Evolutionary conservation across 2,113 vertebrate species (phyloP), one percentile per base, ranked within the genome.

Genomic region (Toxotes jaculatrix): DNA sequence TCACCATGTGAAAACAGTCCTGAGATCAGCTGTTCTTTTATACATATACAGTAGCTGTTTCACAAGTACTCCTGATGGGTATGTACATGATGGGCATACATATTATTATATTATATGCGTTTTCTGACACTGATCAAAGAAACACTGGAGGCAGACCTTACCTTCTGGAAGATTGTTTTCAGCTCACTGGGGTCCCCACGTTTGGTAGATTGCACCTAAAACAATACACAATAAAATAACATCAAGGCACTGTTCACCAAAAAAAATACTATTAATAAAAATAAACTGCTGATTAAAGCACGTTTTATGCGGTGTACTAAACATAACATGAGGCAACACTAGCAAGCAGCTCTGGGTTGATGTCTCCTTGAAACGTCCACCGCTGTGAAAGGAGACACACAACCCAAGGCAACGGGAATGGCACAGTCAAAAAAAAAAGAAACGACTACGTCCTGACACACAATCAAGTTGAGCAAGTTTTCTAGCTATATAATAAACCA

Each of bases 111-210:
- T 56, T 3, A n/a, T 27, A 42, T 21, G 40, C 4, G 0, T 1
- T 34, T 16, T 11, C 11, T 45, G 21, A 27, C 43, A 49, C 0
- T 21, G 1, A 60, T 10, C 2, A 19, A 59, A 51, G 13, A 45
- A 49, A 21, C 36, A 67, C 23, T 21, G 13, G 4, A 59, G 4
- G 40, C 11, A 67, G 19, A 11, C 3, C 91, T 97, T 96, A 99
- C 98, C 97, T 97, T 96, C 72, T 97, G 95, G 90, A 99, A 99
- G 92, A 99, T 96, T 82, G 59, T 90, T 84, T 97, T 97, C 40
- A 99, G 95, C 82, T 99, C 98, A 79, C 73, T 95, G 5, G 97
- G 96, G 91, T 99, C 98, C 61, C 97, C 98, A 76, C 98, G 94
- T 95, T 96, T 99, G 84, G 96, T 97, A 57, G 95, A 96, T 67